These are phyloP conservation scores for Metellina segmentata DNA, from an alignment of 2,888 invertebrate genomes.

Conservation along the genomic window DNA sequence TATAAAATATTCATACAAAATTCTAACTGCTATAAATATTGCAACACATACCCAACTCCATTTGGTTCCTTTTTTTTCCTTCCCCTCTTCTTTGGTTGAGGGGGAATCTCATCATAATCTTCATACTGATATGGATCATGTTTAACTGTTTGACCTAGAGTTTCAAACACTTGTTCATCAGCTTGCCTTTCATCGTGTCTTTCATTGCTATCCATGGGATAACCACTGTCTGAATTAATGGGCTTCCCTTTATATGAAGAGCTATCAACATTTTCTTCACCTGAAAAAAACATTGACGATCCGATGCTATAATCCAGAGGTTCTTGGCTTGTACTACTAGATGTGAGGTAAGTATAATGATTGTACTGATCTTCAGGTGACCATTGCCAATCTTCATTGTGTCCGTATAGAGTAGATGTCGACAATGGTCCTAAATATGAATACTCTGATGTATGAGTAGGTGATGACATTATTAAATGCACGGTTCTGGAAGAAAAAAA, in stretches of 20 bases:
- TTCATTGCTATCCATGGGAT: constrained; percentile 67
- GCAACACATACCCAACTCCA: constrained; percentile 58
- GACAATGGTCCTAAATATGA: constrained; percentile 75
- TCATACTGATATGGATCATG: constrained; percentile 75
- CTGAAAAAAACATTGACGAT: constrained; percentile 68
- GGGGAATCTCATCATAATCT: constrained; percentile 75
- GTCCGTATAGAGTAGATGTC: constrained; percentile 73
- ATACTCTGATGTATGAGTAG: constrained; percentile 74
- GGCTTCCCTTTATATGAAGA: constrained; percentile 73
- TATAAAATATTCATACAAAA: too few relatives aligned
- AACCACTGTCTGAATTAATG: constrained; percentile 69
- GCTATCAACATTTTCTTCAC: constrained; percentile 74
- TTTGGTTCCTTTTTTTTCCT: constrained; percentile 74
- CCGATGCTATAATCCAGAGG: constrained; percentile 75
- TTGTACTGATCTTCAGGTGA: constrained; percentile 76
- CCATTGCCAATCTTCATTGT: constrained; percentile 76
- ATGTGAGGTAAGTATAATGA: constrained; percentile 76
- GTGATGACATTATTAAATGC: constrained; percentile 72
- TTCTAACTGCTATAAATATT: too few relatives aligned
- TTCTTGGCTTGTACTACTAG: constrained; percentile 75
- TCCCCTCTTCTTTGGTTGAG: constrained; percentile 72
- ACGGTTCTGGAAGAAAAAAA: constrained; percentile 5
- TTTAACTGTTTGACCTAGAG: constrained; percentile 71
- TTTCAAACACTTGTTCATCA: constrained; percentile 75
- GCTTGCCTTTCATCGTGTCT: constrained; percentile 56